Evolutionary conservation across 2,113 vertebrate species (phyloP).

Genomic region (Sporophila hypoxantha): DNA sequence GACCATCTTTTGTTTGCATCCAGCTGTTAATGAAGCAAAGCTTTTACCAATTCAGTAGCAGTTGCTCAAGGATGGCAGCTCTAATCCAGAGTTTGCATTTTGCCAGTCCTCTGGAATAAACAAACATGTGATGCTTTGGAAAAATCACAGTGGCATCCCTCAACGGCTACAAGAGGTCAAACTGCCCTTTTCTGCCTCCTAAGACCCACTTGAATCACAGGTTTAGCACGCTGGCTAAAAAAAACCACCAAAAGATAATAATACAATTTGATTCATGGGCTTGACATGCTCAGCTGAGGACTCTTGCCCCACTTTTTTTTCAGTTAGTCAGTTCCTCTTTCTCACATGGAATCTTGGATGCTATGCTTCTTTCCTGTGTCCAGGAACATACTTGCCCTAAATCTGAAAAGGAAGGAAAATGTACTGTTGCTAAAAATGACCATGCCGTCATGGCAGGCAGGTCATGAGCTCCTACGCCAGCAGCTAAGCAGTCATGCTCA

Average conservation of each 20-base stretch:
- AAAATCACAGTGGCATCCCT: neutral
- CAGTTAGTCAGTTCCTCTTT: constrained; percentile 13
- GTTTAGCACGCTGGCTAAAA: neutral
- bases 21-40: neutral
- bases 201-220: neutral
- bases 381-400: neutral
- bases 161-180: neutral
- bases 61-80: neutral
- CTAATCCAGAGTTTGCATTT: neutral
- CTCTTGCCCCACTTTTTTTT: neutral
- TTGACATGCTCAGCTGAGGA: neutral
- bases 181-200: neutral
- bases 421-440: constrained; percentile 32
- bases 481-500: constrained; percentile 21
- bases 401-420: constrained; percentile 29
- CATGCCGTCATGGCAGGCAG: neutral
- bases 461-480: constrained; percentile 1
- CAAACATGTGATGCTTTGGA: constrained; percentile 23
- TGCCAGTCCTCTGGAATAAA: neutral
- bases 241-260: neutral
- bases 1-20: neutral
- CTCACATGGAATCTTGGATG: neutral
- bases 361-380: neutral
- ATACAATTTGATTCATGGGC: neutral
- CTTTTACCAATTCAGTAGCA: neutral